These are phyloP conservation scores for Neodon shergylaensis DNA, from an alignment of 2,113 vertebrate species.

Conservation along the genomic window DNA sequence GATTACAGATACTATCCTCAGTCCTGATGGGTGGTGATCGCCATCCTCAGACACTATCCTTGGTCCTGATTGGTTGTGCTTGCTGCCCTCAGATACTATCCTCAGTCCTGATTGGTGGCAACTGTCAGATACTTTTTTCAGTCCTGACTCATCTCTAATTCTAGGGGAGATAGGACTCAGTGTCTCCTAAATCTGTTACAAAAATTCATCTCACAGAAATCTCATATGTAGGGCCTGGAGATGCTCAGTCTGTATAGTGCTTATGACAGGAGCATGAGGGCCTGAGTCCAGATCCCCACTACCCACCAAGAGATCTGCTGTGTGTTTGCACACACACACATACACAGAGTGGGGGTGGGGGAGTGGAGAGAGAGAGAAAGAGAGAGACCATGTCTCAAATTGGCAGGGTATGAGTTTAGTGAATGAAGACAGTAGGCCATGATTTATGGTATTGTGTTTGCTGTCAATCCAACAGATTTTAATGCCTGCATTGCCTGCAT, in stretches of 20 bases:
- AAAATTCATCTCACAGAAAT: background rate
- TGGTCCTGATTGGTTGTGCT: rapidly evolving
- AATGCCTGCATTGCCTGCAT: background rate
- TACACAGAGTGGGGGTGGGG: no score
- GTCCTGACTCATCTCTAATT: background rate
- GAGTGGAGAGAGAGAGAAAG: background rate
- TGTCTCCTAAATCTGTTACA: background rate
- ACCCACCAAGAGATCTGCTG: no score
- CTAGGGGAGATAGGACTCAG: background rate
- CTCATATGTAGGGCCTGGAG: background rate
- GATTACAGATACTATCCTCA: background rate
- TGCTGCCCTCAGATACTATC: background rate
- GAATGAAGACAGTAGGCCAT: rapidly evolving
- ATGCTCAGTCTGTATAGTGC: background rate
- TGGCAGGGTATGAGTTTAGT: background rate
- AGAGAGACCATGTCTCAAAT: background rate
- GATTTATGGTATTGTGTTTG: background rate
- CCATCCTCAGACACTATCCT: background rate
- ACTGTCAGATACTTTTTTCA: background rate
- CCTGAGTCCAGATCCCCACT: background rate
- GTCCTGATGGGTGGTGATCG: background rate
- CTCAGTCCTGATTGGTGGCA: background rate
- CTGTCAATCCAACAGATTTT: background rate
- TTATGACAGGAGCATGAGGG: background rate
- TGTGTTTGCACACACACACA: no score